Evolutionary conservation across 2,797 vertebrate genomes (phyloP).

Genomic region (Sebastolobus altivelis): DNA sequence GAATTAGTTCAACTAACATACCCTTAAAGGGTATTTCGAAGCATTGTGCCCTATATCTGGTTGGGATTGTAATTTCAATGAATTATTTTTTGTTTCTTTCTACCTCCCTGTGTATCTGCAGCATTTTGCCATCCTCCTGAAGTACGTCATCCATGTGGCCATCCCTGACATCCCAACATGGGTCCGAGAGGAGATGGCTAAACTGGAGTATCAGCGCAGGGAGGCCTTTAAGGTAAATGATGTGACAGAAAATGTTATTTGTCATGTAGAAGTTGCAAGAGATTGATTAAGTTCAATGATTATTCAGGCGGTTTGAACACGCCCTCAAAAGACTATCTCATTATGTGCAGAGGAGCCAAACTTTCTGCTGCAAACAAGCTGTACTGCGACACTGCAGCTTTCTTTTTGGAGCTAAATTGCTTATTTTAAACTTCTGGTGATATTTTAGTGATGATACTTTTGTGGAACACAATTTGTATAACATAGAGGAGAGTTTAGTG

Average conservation of each 20-base stretch:
- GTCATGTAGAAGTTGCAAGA: neutral
- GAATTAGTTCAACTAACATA: conserved; percentile 33
- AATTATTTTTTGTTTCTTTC: neutral
- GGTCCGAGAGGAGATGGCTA: conserved; percentile 97
- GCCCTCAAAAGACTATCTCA: neutral
- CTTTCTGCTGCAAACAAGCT: neutral
- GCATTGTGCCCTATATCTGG: conserved; percentile 3
- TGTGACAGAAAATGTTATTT: neutral
- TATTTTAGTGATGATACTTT: neutral
- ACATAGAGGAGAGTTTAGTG: neutral
- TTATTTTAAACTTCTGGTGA: conserved; percentile 5
- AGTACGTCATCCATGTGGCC: conserved; percentile 95
- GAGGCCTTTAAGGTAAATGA: conserved; percentile 95
- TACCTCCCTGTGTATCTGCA: conserved; percentile 62
- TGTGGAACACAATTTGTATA: neutral
- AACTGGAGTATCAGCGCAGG: conserved; percentile 94
- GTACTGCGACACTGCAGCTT: conserved; percentile 25
- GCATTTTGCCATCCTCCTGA: conserved; percentile 96
- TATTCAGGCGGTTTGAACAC: neutral
- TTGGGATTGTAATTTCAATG: neutral
- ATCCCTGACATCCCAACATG: conserved; percentile 96
- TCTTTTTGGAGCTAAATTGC: conserved; percentile 1
- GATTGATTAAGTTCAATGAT: neutral
- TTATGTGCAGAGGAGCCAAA: conserved; percentile 2
- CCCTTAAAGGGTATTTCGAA: neutral